Conservation (phyloP, 37 sponge, comb jelly and placozoan genomes). For the Bolinopsis microptera region DNA sequence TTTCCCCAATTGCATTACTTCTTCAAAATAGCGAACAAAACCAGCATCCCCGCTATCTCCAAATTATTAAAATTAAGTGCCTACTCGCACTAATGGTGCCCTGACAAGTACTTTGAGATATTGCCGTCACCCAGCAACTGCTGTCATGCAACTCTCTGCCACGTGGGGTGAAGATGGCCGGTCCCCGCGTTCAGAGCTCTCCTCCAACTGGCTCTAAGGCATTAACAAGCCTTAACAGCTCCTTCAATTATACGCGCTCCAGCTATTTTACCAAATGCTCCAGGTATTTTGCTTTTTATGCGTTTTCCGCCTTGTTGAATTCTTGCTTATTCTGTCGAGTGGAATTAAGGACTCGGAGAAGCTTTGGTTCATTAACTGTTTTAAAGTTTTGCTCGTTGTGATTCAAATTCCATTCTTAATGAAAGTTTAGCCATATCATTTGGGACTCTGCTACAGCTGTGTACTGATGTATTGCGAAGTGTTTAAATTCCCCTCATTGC, state of each 20-base stretch:
- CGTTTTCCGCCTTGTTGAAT: background rate
- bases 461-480: no score
- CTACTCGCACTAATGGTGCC: background rate
- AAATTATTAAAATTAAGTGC: background rate
- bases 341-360: background rate
- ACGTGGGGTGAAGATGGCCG: background rate
- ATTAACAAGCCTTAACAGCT: background rate
- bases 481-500: no score
- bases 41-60: no score
- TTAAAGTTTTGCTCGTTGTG: background rate
- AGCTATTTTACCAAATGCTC: no score
- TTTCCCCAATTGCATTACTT: no score
- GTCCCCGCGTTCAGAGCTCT: background rate
- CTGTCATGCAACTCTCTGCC: background rate
- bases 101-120: background rate
- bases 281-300: background rate
- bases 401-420: background rate
- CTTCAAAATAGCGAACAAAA: no score
- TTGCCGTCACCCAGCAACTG: background rate
- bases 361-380: background rate
- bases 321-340: background rate
- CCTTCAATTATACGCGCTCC: no score
- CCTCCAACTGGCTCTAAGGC: background rate
- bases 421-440: background rate
- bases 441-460: no score